Base-by-base conservation (phyloP, 2,888 invertebrate species). In the Tetrapedia diversipes region DNA sequence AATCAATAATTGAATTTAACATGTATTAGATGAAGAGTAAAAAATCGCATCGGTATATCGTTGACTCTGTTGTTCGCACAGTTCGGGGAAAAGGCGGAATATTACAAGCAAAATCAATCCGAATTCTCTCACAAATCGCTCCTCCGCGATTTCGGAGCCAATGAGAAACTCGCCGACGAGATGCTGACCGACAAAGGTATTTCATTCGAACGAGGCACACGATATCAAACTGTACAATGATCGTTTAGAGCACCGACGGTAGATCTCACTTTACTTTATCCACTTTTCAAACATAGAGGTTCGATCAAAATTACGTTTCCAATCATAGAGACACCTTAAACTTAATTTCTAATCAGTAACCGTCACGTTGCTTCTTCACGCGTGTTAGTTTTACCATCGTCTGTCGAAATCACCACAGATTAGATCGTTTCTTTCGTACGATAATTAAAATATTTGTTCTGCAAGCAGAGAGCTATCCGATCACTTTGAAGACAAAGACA, bases 131-230 rank as follows among this genome's bases (percentile, higher is more conserved):
- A 96, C 90, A 94, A 94, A 86, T 94, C 94, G 85, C 90, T 97
- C 47, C 89, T 96, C 71, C 92, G 93, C 67, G 95, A 95, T 86
- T 96, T 95, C 86, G 96, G 96, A 39, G 95, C 95, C 56, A 93
- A 93, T 81, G 95, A 95, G 88, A 93, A 94, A 39, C 91, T 93
- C 70, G 94, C 95, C 57, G 94, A 95, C 83, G 94, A 94, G 89
- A 95, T 96, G 94, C 92, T 96, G 76, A 94, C 93, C 79, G 96
- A 97, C 92, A 96, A 96, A 95, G 96, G 97, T 97, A 94, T 79
- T 70, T 73, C 53, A 72, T 69, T 60, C 49, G 49, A 51, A 56
- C 53, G 49, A 49, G 43, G 27, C 66, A 80, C 78, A 43, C 41
- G 10, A 71, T 10, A 16, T 29, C 11, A 49, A 68, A 54, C 8